A percentile compares a stretch with the other conserved stretches of the same genome.
phyloP scores from a whole-genome alignment of 2,113 vertebrate species.

The Hypocryptadius cinnamomeus region DNA sequence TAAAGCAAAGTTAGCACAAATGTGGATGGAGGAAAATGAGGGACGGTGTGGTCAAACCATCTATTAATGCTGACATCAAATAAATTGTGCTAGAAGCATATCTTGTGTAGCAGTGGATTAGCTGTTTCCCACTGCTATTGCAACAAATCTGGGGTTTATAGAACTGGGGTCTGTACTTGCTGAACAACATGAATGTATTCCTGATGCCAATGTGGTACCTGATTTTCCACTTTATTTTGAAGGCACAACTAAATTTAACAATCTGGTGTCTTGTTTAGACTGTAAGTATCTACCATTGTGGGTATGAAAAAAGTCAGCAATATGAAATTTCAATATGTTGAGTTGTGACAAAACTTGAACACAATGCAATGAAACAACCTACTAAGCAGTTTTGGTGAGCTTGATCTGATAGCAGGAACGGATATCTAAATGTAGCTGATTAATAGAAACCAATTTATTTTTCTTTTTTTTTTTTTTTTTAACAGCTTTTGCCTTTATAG shows the following conservation, averaged over 20 bases:
- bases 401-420: neutral
- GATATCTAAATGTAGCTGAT: slow-evolving; percentile 10
- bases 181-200: neutral
- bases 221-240: neutral
- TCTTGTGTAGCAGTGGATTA: neutral
- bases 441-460: neutral
- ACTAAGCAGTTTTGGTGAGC: neutral
- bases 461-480: neutral
- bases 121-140: neutral
- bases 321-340: neutral
- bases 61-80: neutral
- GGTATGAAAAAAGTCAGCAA: neutral
- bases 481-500: neutral
- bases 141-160: neutral
- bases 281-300: neutral
- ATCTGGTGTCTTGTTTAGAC: neutral
- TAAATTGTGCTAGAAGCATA: neutral
- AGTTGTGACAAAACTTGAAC: neutral
- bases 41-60: neutral
- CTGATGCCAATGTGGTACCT: neutral
- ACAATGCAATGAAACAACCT: neutral
- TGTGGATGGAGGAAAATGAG: neutral
- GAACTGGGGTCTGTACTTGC: rapidly evolving
- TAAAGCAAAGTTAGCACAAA: neutral
- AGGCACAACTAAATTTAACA: neutral